Evolutionary conservation across 2,113 vertebrate species (phyloP).

Genomic region (Peromyscus polionotus): DNA sequence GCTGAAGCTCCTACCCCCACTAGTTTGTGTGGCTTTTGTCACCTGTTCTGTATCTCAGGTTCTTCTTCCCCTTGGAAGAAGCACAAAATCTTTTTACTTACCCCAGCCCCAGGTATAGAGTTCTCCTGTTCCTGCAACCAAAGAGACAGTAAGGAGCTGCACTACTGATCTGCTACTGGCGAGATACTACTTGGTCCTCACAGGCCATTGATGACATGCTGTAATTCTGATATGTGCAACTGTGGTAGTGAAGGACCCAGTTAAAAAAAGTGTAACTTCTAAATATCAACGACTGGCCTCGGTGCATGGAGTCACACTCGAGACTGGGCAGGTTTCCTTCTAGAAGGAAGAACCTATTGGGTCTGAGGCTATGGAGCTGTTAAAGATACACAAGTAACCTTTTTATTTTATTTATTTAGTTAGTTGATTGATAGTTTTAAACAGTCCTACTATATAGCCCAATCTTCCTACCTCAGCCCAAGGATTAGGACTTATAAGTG

Average conservation of each 20-base stretch:
- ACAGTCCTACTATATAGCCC: background rate
- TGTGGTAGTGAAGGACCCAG: background rate
- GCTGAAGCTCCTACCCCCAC: background rate
- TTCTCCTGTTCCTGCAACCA: slow-evolving; percentile 90
- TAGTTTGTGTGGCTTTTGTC: background rate
- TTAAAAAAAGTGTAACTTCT: background rate
- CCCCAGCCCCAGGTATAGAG: slow-evolving; percentile 99
- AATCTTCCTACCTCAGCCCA: background rate
- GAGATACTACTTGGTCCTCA: background rate
- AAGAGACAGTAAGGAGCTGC: background rate
- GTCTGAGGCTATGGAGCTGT: background rate
- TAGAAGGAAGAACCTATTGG: background rate
- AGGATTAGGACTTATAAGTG: background rate
- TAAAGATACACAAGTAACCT: background rate
- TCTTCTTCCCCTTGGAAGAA: background rate
- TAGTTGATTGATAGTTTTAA: background rate
- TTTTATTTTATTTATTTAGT: background rate
- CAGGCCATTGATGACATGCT: background rate
- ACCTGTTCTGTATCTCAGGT: background rate
- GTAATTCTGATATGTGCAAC: accelerated
- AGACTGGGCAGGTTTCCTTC: background rate
- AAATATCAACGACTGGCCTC: accelerated
- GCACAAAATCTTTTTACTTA: slow-evolving; percentile 84
- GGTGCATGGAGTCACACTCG: background rate
- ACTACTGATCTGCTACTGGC: background rate